Conservation (phyloP, 2,113 vertebrate genomes). For the Cololabis saira region DNA sequence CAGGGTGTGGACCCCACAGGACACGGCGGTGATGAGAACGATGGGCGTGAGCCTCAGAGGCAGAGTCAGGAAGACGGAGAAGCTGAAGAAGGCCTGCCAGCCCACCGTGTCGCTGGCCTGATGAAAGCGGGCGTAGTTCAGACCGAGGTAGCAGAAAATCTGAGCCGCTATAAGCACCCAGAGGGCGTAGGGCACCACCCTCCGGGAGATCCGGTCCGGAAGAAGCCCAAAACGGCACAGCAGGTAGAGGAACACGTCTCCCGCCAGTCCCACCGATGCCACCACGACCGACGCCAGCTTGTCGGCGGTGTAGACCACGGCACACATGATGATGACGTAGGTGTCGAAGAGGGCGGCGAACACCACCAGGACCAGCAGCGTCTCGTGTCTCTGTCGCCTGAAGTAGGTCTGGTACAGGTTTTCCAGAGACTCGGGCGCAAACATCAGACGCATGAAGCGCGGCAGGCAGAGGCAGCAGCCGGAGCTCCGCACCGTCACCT, state of each 20-base stretch:
- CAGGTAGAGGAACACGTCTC: conserved; percentile 86
- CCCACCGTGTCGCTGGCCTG: conserved; percentile 94
- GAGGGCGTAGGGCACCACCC: conserved; percentile 89
- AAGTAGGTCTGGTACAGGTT: conserved; percentile 98
- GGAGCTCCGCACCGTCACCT: conserved; percentile 89
- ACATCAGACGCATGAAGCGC: conserved; percentile 92
- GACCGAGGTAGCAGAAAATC: conserved; percentile 91
- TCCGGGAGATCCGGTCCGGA: conserved; percentile 86
- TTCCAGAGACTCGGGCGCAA: conserved; percentile 91
- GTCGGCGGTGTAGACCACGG: conserved; percentile 86
- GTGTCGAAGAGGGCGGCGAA: conserved; percentile 94
- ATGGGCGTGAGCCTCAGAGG: conserved; percentile 91
- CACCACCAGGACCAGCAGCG: conserved; percentile 91
- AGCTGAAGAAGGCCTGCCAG: conserved; percentile 96
- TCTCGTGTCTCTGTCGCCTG: conserved; percentile 92
- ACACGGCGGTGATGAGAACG: conserved; percentile 87
- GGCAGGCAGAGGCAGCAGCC: conserved; percentile 94
- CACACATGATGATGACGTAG: conserved; percentile 90
- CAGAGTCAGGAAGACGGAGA: conserved; percentile 93
- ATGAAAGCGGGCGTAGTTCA: conserved; percentile 88
- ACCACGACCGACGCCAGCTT: conserved; percentile 86
- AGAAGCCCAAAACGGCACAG: conserved; percentile 87
- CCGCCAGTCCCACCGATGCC: conserved; percentile 80
- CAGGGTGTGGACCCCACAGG: conserved; percentile 90
- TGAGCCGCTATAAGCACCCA: conserved; percentile 93